phyloP scores from a whole-genome alignment of 2,113 vertebrate genomes.

The Crotophaga sulcirostris region DNA sequence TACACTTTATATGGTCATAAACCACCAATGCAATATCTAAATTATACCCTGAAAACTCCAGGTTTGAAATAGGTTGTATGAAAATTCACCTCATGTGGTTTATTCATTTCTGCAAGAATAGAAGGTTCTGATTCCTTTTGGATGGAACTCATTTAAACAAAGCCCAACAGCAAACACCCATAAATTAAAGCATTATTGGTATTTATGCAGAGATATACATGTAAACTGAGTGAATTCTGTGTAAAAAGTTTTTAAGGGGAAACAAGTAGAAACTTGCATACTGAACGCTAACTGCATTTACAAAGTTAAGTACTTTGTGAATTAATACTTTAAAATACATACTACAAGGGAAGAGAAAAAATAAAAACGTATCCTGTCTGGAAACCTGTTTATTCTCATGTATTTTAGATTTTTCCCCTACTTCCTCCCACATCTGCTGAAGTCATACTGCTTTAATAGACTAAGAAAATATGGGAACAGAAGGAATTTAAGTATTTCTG shows the following conservation, averaged over 20 bases:
- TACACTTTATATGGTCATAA: conserved; percentile 72
- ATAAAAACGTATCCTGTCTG: background rate
- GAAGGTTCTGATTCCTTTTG: conserved; percentile 55
- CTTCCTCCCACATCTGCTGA: background rate
- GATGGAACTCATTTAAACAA: conserved; percentile 72
- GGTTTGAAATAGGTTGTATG: conserved; percentile 61
- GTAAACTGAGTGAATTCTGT: conserved; percentile 26
- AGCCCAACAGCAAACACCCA: conserved; percentile 61
- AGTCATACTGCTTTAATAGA: background rate
- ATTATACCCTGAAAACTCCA: conserved; percentile 73
- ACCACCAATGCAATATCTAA: conserved; percentile 63
- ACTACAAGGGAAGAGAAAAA: background rate
- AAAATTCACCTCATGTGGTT: conserved; percentile 69
- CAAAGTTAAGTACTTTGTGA: background rate
- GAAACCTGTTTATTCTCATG: background rate
- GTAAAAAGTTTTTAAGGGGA: background rate
- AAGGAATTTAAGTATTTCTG: background rate
- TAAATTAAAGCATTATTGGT: conserved; percentile 70
- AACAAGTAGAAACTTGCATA: background rate
- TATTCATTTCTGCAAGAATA: conserved; percentile 69
- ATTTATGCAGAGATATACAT: conserved; percentile 36
- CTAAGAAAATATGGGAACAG: background rate
- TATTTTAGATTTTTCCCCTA: background rate
- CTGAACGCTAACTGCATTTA: background rate
- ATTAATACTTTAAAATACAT: background rate